phyloP scores from a whole-genome alignment of 2,113 vertebrate genomes.

The Blennius ocellaris region DNA sequence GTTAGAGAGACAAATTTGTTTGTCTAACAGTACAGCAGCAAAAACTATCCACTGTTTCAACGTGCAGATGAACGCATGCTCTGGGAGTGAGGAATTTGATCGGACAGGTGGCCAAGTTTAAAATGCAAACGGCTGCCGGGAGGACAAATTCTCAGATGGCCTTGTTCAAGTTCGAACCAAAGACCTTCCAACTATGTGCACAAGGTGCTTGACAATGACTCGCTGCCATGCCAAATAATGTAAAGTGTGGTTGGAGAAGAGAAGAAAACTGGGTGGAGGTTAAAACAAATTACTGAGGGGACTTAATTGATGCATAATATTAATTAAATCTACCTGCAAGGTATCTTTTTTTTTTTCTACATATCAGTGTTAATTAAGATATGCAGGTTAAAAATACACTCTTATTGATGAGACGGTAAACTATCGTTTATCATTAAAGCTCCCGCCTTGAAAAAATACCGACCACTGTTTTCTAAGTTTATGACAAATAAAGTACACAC shows the following conservation, averaged over 20 bases:
- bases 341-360: background rate
- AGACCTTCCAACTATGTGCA: background rate
- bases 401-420: background rate
- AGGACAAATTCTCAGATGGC: background rate
- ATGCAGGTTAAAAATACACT: background rate
- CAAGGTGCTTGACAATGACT: no score
- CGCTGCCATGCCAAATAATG: background rate
- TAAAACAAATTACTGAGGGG: no score
- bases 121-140: slow-evolving; percentile 2
- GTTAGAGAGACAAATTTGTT: background rate
- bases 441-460: background rate
- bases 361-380: background rate
- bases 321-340: no score
- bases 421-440: background rate
- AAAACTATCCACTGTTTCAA: slow-evolving; percentile 24
- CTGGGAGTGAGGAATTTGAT: background rate
- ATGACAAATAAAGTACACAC: background rate
- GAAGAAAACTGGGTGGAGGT: no score
- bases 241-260: no score
- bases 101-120: slow-evolving; percentile 7
- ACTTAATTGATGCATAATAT: no score
- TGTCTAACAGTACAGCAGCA: slow-evolving; percentile 17
- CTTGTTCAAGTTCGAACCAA: background rate
- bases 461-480: background rate
- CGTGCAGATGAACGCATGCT: background rate